phyloP scores from a whole-genome alignment of 2,888 invertebrate species.

The Leptinotarsa juncta region DNA sequence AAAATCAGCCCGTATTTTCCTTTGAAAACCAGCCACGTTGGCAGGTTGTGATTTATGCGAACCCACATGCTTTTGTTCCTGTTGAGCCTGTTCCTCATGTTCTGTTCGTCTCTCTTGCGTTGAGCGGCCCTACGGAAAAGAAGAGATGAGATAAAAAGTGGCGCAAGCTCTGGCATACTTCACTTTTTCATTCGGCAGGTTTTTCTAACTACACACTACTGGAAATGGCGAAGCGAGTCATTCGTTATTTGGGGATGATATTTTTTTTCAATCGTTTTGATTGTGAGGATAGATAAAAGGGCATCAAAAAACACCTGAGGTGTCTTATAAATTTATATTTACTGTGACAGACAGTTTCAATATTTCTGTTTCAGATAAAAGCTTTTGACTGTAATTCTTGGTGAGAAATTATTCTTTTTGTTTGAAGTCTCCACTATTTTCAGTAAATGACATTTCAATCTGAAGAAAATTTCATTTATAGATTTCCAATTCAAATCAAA shows the following conservation, averaged over 20 bases:
- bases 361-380: no score
- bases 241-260: not conserved
- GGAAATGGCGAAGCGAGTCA: not conserved
- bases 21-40: slow-evolving; percentile 64
- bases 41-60: slow-evolving; percentile 61
- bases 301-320: no score
- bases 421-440: no score
- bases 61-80: slow-evolving; percentile 60
- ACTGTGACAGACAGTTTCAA: no score
- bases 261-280: not conserved
- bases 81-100: slow-evolving; percentile 65
- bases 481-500: no score
- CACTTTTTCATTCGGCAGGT: not conserved
- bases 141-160: slow-evolving; percentile 17
- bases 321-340: no score
- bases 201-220: not conserved
- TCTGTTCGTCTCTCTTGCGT: slow-evolving; percentile 71
- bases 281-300: no score
- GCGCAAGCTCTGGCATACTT: not conserved
- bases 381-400: no score
- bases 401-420: no score
- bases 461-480: no score
- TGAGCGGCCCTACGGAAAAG: slow-evolving; percentile 68
- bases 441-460: no score
- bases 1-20: slow-evolving; percentile 66